Evolutionary conservation across 2,113 vertebrate genomes (phyloP), one percentile per base, ranked within the genome.

Genomic region (Sakesphorus luctuosus): DNA sequence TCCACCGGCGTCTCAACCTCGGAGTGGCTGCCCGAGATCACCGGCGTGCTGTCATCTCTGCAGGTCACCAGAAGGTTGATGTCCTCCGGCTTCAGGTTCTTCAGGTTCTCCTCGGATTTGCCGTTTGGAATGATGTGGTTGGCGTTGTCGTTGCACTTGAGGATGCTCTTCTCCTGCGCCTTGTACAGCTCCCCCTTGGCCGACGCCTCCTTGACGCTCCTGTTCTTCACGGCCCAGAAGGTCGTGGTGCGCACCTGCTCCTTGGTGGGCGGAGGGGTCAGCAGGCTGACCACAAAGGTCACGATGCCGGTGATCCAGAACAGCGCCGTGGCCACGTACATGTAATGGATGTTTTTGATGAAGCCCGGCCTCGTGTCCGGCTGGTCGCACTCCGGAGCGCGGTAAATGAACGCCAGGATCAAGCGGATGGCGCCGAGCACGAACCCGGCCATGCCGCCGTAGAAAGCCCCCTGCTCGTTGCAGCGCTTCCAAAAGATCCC

Each of bases 401-500:
- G 98, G 97, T 99, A 99, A 82, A 98, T 75, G 91, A 99, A 99
- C 3, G 99, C 99, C 88, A 99, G 97, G 59, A 98, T 86, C 73
- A 99, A 97, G 17, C 99, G 98, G 40, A 97, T 13, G 33, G 98
- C 96, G 38, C 99, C 99, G 5, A 99, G 97, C 21, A 97, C 71
- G n/a, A 99, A 99, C 19, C 99, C 99, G 1, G 98, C 98, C 98
- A 99, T 98, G 79, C 99, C 99, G 4, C 99, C 99, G 94, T 98
- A 99, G 95, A 99, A 99, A 29, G 99, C 99, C 4, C 99, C 99
- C 46, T 96, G 99, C 91, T 99, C 99, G 35, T 99, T 99, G 93
- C 99, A 99, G 8, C 98, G 98, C 90, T 98, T 99, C 99, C 99
- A 99, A 96, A 99, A 99, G 73, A 99, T 98, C 13, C 99, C 99